Evolutionary conservation across 2,888 invertebrate species (phyloP), one percentile per base, ranked within the genome.

Genomic region (Epinotia brunnichana): DNA sequence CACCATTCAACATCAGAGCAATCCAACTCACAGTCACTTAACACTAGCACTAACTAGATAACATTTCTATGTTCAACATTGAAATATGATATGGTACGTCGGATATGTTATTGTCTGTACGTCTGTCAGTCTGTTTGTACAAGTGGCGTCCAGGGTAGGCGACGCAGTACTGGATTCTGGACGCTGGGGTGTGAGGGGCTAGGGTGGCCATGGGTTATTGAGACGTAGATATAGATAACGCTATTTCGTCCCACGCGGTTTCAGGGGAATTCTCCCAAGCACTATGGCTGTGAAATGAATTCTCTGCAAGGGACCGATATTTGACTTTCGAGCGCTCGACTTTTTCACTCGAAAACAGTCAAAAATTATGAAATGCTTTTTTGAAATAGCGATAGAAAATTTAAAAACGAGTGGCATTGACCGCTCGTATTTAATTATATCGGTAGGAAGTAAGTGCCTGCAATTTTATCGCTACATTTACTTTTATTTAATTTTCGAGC

Each of bases 141-240:
- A 74, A 74, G 73, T 72, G 74, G 76, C 76, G 74, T 74, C 77
- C 78, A 66, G 44, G 66, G 73, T 76, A 75, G 75, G 78, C 81
- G 80, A 75, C 78, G 76, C 76, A 74, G 76, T 75, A 82, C 82
- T 80, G 81, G 79, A 74, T 73, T 74, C 74, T 75, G 73, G 74
- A 63, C 70, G 57, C 11, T 77, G 79, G 80, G 78, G 80, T 77
- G 80, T 77, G 79, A 81, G 80, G 73, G 63, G 59, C 19, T 74
- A 77, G 79, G 77, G 84, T 78, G 81, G 66, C 83, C 71, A 82
- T 44, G 74, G 15, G 17, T 59, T n/a, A n/a, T 64, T 0, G 64
- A 77, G 61, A 48, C 13, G n/a, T n/a, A 4, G 41, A n/a, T n/a
- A n/a, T n/a, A n/a, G n/a, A n/a, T 17, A 2, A 10, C 41, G 41